These are phyloP conservation scores for Anarsia innoxiella DNA, from an alignment of 2,888 invertebrate species.

Conservation along the genomic window DNA sequence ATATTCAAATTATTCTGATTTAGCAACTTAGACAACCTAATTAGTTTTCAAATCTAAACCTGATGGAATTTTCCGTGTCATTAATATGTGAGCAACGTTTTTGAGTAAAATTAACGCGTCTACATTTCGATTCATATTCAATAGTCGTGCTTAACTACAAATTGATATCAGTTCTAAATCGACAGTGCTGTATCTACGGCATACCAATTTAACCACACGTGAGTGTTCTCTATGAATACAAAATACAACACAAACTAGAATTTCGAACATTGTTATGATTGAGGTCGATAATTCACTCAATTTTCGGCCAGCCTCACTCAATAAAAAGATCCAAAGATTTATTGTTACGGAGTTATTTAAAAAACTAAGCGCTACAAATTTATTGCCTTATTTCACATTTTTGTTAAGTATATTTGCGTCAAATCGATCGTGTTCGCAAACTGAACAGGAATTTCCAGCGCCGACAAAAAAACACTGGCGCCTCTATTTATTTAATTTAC, in stretches of 20 bases:
- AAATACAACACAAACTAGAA: conserved; percentile 23
- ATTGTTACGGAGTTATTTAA: too few species aligned
- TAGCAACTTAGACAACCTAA: too few species aligned
- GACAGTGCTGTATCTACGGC: conserved; percentile 40
- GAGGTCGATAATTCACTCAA: conserved; percentile 11
- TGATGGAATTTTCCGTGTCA: conserved; percentile 5
- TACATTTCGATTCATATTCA: conserved; percentile 37
- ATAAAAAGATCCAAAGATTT: too few species aligned
- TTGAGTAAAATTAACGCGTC: conserved; percentile 26
- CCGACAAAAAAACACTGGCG: conserved; percentile 8
- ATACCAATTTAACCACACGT: conserved; percentile 52
- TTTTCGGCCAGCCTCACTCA: too few species aligned
- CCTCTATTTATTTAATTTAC: conserved; percentile 7
- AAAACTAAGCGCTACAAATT: too few species aligned
- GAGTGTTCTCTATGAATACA: conserved; percentile 39
- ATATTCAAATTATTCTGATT: too few species aligned
- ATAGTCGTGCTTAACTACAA: conserved; percentile 47
- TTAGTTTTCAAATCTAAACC: not conserved
- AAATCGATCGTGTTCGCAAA: not conserved
- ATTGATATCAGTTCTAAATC: conserved; percentile 70
- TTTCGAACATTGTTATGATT: conserved; percentile 7
- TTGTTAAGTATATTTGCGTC: not conserved
- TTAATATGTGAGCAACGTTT: conserved; percentile 4
- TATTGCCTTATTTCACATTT: not conserved
- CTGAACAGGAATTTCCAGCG: conserved; percentile 1